A percentile compares a stretch with the other conserved stretches of the same genome.
Conservation (phyloP, 2,113 vertebrate species). For the Dipodomys merriami region DNA sequence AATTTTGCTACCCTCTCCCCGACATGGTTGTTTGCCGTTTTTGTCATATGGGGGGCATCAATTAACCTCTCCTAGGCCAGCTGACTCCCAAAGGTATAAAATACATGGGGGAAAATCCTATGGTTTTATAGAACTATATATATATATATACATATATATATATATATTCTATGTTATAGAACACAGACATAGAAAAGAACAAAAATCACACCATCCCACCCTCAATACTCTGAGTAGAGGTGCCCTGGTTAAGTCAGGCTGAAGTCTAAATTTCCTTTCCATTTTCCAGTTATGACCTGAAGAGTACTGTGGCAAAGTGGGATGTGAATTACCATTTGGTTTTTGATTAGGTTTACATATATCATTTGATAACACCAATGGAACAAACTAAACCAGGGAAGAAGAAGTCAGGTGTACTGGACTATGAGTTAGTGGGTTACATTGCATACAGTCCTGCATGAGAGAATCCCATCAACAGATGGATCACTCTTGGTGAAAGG, state of each 20-base stretch:
- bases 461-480: slow-evolving; percentile 72
- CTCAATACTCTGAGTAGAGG: not conserved
- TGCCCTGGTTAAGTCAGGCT: not conserved
- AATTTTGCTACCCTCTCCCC: not conserved
- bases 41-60: not conserved
- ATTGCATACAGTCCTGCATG: not conserved
- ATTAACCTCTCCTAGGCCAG: not conserved
- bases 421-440: slow-evolving; percentile 67
- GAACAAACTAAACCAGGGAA: not conserved
- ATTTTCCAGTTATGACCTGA: not conserved
- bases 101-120: not conserved
- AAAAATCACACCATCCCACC: accelerated
- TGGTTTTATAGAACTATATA: no score
- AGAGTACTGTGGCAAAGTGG: slow-evolving; percentile 58
- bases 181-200: not conserved
- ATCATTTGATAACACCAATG: slow-evolving; percentile 69
- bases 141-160: no score
- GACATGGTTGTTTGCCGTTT: not conserved
- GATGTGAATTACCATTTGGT: slow-evolving; percentile 57
- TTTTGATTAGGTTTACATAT: slow-evolving; percentile 62
- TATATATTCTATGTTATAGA: no score
- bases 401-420: slow-evolving; percentile 49
- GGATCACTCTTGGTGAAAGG: slow-evolving; percentile 71
- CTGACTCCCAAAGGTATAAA: not conserved
- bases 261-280: not conserved